These are phyloP conservation scores for Cephus nigrinus DNA, from an alignment of 2,888 invertebrate genomes.

Conservation along the genomic window DNA sequence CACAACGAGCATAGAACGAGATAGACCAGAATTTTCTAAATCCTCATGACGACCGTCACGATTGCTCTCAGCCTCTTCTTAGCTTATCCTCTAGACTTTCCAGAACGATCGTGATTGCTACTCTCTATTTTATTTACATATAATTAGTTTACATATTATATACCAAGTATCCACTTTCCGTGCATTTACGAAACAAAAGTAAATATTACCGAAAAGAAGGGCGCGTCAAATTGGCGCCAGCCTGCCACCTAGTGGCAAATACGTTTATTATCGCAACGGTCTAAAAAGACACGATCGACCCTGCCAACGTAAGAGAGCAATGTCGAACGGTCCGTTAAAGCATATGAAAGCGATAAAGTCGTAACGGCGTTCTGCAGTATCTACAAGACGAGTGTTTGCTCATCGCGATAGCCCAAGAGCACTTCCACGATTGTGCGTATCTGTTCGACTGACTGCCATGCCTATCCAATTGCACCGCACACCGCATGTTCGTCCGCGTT, in stretches of 20 bases:
- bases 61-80: background rate
- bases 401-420: conserved; percentile 34
- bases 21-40: background rate
- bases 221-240: background rate
- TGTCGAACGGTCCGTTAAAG: conserved; percentile 1
- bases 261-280: background rate
- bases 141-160: background rate
- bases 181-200: background rate
- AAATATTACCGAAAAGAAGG: background rate
- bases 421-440: conserved; percentile 33
- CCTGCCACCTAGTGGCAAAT: background rate
- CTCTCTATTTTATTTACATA: background rate
- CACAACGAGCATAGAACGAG: background rate
- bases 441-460: conserved; percentile 6
- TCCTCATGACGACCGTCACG: background rate
- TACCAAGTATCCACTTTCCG: background rate
- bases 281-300: background rate
- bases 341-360: conserved; percentile 27
- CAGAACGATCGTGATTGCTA: background rate
- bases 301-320: background rate
- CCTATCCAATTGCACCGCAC: background rate
- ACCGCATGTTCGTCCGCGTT: background rate
- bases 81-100: background rate
- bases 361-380: conserved; percentile 41
- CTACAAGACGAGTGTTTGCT: conserved; percentile 37